phyloP scores from a whole-genome alignment of 2,113 vertebrate species.

The Potamarius usumacintae region DNA sequence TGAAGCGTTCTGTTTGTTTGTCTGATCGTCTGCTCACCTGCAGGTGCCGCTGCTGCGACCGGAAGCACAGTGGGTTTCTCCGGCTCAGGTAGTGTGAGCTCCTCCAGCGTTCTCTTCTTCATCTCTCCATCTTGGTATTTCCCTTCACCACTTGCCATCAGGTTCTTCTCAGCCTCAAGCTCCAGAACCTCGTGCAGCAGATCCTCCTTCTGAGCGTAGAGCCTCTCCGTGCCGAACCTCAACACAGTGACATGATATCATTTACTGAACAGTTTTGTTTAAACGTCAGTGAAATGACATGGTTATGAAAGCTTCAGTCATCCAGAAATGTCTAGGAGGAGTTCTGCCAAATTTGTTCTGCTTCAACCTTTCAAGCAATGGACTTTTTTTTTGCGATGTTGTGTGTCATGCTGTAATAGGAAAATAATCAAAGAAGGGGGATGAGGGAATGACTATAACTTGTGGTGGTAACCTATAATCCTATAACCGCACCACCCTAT shows the following conservation, averaged over 20 bases:
- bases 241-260: conserved; percentile 26
- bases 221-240: conserved; percentile 75
- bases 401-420: neutral
- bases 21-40: conserved; percentile 42
- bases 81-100: conserved; percentile 64
- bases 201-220: conserved; percentile 78
- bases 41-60: conserved; percentile 51
- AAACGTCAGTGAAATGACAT: neutral
- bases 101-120: conserved; percentile 66
- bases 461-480: neutral
- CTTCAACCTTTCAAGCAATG: neutral
- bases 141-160: conserved; percentile 60
- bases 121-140: conserved; percentile 73
- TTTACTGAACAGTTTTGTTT: neutral
- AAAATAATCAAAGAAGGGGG: neutral
- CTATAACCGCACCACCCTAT: neutral
- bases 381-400: no score
- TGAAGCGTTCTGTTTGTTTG: neutral
- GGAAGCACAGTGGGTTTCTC: conserved; percentile 69
- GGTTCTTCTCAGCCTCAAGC: conserved; percentile 73
- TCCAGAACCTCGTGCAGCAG: conserved; percentile 77
- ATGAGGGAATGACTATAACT: neutral
- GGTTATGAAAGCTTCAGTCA: neutral
- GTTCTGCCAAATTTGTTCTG: neutral
- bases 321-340: neutral